Percentiles rank a stretch among this genome's conserved stretches.
phyloP scores from a whole-genome alignment of 37 sponge, comb jelly and placozoan species.

The Mnemiopsis leidyi region DNA sequence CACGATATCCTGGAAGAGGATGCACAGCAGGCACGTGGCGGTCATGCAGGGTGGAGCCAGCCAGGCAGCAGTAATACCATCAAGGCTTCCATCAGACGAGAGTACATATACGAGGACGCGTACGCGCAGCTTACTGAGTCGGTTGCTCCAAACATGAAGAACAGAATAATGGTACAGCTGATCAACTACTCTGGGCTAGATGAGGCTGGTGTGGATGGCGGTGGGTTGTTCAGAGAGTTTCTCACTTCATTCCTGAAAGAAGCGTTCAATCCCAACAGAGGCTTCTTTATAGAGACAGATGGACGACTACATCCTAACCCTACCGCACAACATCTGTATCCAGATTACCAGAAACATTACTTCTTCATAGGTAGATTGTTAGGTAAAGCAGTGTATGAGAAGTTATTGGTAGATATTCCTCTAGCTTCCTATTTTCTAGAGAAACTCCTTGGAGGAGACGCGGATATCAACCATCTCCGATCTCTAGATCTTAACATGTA shows the following conservation, averaged over 20 bases:
- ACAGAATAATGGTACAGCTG: conserved; percentile 43
- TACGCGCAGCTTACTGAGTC: conserved; percentile 75
- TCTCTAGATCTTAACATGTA: conserved; percentile 89
- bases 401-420: conserved; percentile 82
- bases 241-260: conserved; percentile 15
- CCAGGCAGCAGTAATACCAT: not conserved
- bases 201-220: conserved; percentile 69
- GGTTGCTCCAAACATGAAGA: conserved; percentile 69
- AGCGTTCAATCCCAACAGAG: conserved; percentile 63
- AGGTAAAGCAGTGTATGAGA: conserved; percentile 87
- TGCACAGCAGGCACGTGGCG: not conserved
- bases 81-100: conserved; percentile 70
- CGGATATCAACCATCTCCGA: conserved; percentile 79
- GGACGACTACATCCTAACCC: conserved; percentile 61
- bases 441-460: conserved; percentile 73
- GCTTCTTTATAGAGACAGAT: conserved; percentile 60
- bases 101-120: conserved; percentile 89
- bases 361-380: conserved; percentile 84
- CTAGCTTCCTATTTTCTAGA: conserved; percentile 87
- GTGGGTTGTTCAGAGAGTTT: conserved; percentile 66
- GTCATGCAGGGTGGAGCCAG: not conserved
- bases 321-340: conserved; percentile 47
- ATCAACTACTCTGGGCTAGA: conserved; percentile 62
- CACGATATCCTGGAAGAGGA: conserved; percentile 21
- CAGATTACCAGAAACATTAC: conserved; percentile 78